phyloP scores from a whole-genome alignment of 1,140 invertebrate species.

The Trachelipus rathkii region DNA sequence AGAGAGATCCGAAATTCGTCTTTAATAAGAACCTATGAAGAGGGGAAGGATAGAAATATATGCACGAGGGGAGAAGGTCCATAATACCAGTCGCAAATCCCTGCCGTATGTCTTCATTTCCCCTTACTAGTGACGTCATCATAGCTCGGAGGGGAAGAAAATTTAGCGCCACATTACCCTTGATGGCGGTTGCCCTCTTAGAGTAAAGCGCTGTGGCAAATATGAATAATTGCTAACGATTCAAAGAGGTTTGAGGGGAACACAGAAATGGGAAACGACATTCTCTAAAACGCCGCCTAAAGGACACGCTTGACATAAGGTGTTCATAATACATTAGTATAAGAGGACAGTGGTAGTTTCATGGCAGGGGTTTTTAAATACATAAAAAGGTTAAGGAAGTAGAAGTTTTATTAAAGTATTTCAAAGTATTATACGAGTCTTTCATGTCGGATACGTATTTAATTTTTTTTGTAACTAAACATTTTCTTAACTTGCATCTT shows the following conservation, averaged over 20 bases:
- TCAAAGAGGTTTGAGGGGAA: not conserved
- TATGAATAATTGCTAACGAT: conserved; percentile 2
- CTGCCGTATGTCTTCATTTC: conserved; percentile 8
- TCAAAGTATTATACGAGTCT: no score
- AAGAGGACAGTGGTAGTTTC: no score
- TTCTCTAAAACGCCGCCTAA: no score
- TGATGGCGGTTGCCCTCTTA: not conserved
- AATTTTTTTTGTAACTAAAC: no score
- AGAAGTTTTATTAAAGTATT: no score
- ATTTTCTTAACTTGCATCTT: no score
- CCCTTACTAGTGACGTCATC: not conserved
- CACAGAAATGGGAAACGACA: no score
- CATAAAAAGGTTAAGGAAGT: no score
- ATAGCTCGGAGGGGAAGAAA: not conserved
- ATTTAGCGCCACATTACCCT: conserved; percentile 6
- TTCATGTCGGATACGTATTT: no score
- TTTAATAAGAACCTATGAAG: conserved; percentile 2
- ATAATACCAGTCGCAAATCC: conserved; percentile 12
- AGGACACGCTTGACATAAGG: no score
- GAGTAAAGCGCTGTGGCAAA: not conserved
- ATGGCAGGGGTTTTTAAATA: no score
- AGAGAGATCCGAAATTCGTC: conserved; percentile 11
- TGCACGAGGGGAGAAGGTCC: not conserved
- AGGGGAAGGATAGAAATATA: conserved; percentile 3
- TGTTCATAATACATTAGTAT: no score